Base-by-base conservation (phyloP, 2,113 vertebrate genomes). In the Catharus bicknelli region DNA sequence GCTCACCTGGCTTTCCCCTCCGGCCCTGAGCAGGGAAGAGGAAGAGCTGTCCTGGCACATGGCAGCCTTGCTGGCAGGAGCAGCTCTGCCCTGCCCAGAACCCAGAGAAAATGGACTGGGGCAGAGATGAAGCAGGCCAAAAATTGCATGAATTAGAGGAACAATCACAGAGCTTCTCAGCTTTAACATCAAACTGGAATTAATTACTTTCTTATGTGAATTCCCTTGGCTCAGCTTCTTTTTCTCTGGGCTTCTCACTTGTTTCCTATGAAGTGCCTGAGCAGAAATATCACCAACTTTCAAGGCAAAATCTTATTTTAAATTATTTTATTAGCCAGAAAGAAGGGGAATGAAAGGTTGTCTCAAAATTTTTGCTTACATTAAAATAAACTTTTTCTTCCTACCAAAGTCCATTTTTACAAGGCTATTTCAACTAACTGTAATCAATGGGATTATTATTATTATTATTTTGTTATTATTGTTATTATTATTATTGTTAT, bases 11-110 rank as follows among this genome's bases (percentile, higher is more conserved):
- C 64, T 69, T 36, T 51, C 7, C 50, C 21, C 40, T 36, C 59
- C 6, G 1, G 66, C 54, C 38, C 48, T 18, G 14, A n/a, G 20
- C 34, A 48, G 36, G 19, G 34, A n/a, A 25, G 70, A 18, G 38
- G 59, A 83, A 48, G 23, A 14, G 66, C n/a, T 20, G 5, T 23
- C 22, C 68, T 54, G 32, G 51, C 27, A 42, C 43, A 14, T 2
- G 25, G 61, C 64, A 57, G 36, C 47, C 29, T 36, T 0, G 0
- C 53, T 16, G 4, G 25, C 40, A 51, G 50, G 29, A 55, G 45
- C 2, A 2, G 47, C 36, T 72, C 68, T 72, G 63, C 40, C 42
- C n/a, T 75, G 61, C 30, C 23, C 59, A 45, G 53, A 80, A 16
- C 30, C 34, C 45, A n/a, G 45, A 16, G 17, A 61, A 86, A 72